Evolutionary conservation across 2,797 vertebrate genomes (phyloP).

Genomic region (Ispidina lecontei): DNA sequence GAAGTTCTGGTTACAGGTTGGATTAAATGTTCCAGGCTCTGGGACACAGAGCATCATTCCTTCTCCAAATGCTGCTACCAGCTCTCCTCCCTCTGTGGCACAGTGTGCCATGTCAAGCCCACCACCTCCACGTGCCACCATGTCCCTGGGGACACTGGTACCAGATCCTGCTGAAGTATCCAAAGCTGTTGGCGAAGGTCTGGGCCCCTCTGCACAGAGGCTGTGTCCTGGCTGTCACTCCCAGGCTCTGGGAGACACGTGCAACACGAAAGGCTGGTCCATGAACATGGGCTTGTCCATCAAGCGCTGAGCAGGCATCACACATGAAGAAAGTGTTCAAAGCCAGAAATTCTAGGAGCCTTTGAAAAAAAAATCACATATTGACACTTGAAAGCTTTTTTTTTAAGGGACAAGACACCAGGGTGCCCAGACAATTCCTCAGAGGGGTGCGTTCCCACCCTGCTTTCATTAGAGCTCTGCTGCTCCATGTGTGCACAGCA

Average conservation of each 20-base stretch:
- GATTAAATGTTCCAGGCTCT: background rate
- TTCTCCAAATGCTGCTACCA: accelerated
- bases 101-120: background rate
- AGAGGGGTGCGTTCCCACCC: background rate
- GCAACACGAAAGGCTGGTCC: background rate
- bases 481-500: background rate
- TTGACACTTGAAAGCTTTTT: too few species aligned
- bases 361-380: background rate
- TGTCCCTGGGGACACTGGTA: accelerated
- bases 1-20: background rate
- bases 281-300: background rate
- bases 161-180: too few species aligned
- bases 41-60: background rate
- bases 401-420: background rate
- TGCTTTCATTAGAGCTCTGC: background rate
- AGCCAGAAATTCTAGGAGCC: background rate
- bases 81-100: background rate
- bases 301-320: background rate
- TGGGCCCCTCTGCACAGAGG: background rate
- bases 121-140: accelerated
- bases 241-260: background rate
- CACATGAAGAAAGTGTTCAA: background rate
- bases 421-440: too few species aligned
- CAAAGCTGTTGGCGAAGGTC: background rate
- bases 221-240: background rate